Percentiles rank a stretch among this genome's conserved stretches.
phyloP scores from a whole-genome alignment of 1,140 invertebrate species.

The Cotesia typhae region DNA sequence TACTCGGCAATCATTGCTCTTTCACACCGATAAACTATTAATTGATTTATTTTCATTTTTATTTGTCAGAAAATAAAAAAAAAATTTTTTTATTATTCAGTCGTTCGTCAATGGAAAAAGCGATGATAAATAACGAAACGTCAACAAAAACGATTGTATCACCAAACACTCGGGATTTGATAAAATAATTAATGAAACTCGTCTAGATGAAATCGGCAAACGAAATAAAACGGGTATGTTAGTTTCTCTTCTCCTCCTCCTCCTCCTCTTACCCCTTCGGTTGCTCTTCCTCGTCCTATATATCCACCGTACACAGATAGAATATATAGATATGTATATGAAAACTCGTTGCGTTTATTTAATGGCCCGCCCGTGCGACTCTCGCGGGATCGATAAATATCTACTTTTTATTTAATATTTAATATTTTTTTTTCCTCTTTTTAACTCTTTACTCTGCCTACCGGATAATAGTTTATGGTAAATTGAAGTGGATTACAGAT shows the following conservation, averaged over 20 bases:
- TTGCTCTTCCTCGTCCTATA: not conserved
- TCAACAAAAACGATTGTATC: conserved; percentile 24
- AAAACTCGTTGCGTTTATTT: conserved; percentile 32
- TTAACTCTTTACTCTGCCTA: not conserved
- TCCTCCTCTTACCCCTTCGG: too few relatives aligned
- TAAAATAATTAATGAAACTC: conserved; percentile 37
- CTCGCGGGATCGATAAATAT: conserved; percentile 32
- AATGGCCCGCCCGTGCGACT: conserved; percentile 20
- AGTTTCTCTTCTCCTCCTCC: not conserved
- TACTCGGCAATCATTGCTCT: not conserved
- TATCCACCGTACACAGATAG: not conserved
- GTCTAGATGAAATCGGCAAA: conserved; percentile 33
- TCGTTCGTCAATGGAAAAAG: not conserved
- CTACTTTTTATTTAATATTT: conserved; percentile 26
- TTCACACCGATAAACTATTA: too few relatives aligned
- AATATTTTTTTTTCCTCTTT: conserved; percentile 18
- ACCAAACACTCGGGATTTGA: conserved; percentile 24
- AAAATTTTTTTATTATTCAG: not conserved
- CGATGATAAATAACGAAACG: conserved; percentile 28
- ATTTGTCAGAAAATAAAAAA: not conserved
- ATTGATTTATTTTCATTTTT: conserved; percentile 14
- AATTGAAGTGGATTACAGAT: conserved; percentile 59
- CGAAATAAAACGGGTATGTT: conserved; percentile 26
- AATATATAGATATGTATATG: conserved; percentile 7
- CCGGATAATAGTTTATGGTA: conserved; percentile 56